A percentile compares a stretch with the other conserved stretches of the same genome.
Conservation (phyloP, 2,888 invertebrate species). For the Aplocera efformata region DNA sequence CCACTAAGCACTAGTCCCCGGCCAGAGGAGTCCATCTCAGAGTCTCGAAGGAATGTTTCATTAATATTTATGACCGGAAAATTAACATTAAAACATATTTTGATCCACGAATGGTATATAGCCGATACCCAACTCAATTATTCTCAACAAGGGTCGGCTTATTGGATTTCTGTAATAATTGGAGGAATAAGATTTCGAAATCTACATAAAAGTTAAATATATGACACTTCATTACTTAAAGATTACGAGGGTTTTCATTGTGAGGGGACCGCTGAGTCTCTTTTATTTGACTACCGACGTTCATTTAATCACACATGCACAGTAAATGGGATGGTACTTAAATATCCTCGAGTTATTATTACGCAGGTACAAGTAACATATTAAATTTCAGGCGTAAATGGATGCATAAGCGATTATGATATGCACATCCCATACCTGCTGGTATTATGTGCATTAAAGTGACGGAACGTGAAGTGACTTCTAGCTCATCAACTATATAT, state of each 20-base stretch:
- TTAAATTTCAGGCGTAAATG: conserved; percentile 33
- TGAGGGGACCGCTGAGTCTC: conserved; percentile 10
- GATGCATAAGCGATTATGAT: conserved; percentile 21
- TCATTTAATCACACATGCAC: conserved; percentile 25
- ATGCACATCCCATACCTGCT: too few species aligned
- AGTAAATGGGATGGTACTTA: conserved; percentile 15
- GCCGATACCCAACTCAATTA: conserved; percentile 42
- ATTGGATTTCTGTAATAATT: conserved; percentile 32
- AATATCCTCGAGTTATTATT: conserved; percentile 11
- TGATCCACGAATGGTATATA: conserved; percentile 50
- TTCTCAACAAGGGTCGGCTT: conserved; percentile 36
- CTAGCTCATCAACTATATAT: too few species aligned
- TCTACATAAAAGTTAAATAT: conserved; percentile 21
- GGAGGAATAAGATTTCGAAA: conserved; percentile 15
- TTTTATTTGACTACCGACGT: conserved; percentile 25
- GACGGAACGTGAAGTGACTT: too few species aligned
- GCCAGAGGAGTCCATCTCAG: conserved; percentile 21
- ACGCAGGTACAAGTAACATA: conserved; percentile 7
- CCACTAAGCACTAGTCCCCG: conserved; percentile 32
- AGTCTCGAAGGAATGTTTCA: conserved; percentile 55
- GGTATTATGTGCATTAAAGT: too few species aligned
- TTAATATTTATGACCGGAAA: conserved; percentile 74
- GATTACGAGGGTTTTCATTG: conserved; percentile 23
- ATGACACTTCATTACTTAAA: conserved; percentile 27
- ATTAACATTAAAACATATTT: conserved; percentile 72